Evolutionary conservation across 2,113 vertebrate genomes (phyloP).

Genomic region (Tachysurus fulvidraco): DNA sequence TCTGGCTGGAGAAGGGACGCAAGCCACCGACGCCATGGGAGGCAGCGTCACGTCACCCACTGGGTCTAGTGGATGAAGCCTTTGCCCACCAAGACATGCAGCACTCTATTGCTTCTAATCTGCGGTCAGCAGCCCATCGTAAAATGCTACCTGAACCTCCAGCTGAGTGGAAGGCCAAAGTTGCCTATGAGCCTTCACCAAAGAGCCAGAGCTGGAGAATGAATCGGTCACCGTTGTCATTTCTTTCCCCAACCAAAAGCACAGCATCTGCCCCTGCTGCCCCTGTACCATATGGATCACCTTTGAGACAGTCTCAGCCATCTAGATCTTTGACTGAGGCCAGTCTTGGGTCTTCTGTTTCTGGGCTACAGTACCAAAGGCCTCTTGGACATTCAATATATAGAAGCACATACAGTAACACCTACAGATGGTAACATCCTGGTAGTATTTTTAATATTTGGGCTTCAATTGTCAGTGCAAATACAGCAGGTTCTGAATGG

Average conservation of each 20-base stretch:
- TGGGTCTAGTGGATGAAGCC: slow-evolving; percentile 89
- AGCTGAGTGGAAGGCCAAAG: slow-evolving; percentile 78
- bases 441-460: not conserved
- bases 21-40: slow-evolving; percentile 88
- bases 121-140: slow-evolving; percentile 83
- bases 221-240: slow-evolving; percentile 56
- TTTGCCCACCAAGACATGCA: slow-evolving; percentile 80
- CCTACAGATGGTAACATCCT: slow-evolving; percentile 60
- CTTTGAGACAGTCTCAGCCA: slow-evolving; percentile 71
- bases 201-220: slow-evolving; percentile 51
- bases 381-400: slow-evolving; percentile 68
- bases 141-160: slow-evolving; percentile 80
- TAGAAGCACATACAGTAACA: slow-evolving; percentile 75
- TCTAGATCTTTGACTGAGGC: slow-evolving; percentile 75
- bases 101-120: slow-evolving; percentile 80
- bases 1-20: slow-evolving; percentile 65
- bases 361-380: slow-evolving; percentile 69
- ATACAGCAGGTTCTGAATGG: not conserved
- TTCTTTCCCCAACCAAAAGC: slow-evolving; percentile 63
- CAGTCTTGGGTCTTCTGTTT: slow-evolving; percentile 64
- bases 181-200: slow-evolving; percentile 66
- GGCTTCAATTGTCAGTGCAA: slow-evolving; percentile 6
- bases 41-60: slow-evolving; percentile 84
- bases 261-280: slow-evolving; percentile 57
- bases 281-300: slow-evolving; percentile 66